Evolutionary conservation across 2,888 invertebrate genomes (phyloP).

Genomic region (Melikaiella ostensackeni): DNA sequence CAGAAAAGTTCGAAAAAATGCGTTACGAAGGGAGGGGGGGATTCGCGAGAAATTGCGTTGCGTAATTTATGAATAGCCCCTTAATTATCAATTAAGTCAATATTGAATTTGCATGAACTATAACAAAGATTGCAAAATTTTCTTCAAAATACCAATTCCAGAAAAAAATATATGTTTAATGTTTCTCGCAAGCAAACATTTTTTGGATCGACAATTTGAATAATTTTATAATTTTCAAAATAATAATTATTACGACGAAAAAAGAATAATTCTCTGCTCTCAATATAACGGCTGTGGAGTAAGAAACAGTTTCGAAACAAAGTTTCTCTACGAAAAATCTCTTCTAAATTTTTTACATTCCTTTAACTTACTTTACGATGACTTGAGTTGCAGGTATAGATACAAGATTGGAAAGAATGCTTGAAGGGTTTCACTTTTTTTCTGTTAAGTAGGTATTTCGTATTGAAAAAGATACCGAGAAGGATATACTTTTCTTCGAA

Average conservation of each 20-base stretch:
- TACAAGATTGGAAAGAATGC: neutral
- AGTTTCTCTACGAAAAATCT: neutral
- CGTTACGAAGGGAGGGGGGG: too few relatives aligned
- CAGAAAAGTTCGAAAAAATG: too few relatives aligned
- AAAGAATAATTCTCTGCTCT: neutral
- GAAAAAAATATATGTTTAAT: too few relatives aligned
- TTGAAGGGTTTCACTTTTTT: neutral
- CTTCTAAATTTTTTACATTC: neutral
- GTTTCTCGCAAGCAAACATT: too few relatives aligned
- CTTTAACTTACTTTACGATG: neutral
- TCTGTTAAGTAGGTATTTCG: neutral
- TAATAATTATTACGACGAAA: neutral
- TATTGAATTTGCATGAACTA: too few relatives aligned
- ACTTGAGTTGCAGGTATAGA: neutral
- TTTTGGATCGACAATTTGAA: too few relatives aligned
- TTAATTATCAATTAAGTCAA: too few relatives aligned
- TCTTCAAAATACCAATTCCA: too few relatives aligned
- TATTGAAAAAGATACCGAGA: slow-evolving; percentile 3
- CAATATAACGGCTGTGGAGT: neutral
- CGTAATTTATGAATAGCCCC: neutral
- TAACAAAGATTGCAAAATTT: too few relatives aligned
- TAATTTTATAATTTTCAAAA: too few relatives aligned
- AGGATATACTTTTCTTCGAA: neutral
- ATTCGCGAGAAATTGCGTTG: neutral
- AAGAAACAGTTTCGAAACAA: neutral